phyloP scores from a whole-genome alignment of 2,888 invertebrate species.

The Plemyria rubiginata region DNA sequence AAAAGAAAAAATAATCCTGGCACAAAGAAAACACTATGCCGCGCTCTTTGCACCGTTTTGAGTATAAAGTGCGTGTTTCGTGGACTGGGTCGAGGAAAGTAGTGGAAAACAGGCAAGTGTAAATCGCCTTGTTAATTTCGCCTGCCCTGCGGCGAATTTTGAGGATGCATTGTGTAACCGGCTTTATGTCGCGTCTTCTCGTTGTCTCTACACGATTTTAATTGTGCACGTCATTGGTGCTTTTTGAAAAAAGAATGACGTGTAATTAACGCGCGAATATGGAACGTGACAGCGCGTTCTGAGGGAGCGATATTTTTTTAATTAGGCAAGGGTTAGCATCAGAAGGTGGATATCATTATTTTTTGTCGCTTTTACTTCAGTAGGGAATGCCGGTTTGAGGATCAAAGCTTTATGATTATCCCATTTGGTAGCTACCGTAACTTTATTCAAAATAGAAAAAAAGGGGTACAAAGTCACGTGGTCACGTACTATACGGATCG shows the following conservation, averaged over 20 bases:
- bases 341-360: slow-evolving; percentile 36
- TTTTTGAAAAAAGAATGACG: slow-evolving; percentile 85
- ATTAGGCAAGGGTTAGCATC: slow-evolving; percentile 70
- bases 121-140: slow-evolving; percentile 86
- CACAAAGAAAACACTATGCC: slow-evolving; percentile 36
- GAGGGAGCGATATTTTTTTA: slow-evolving; percentile 78
- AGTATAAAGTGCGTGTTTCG: slow-evolving; percentile 58
- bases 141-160: slow-evolving; percentile 84
- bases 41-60: slow-evolving; percentile 46
- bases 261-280: slow-evolving; percentile 85
- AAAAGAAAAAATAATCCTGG: slow-evolving; percentile 47
- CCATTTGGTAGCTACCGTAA: not conserved
- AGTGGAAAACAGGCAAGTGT: slow-evolving; percentile 81
- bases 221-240: slow-evolving; percentile 85
- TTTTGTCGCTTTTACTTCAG: slow-evolving; percentile 37
- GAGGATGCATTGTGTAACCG: slow-evolving; percentile 83
- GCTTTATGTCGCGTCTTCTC: slow-evolving; percentile 84
- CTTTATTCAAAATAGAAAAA: not conserved
- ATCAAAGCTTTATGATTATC: slow-evolving; percentile 6
- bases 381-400: not conserved
- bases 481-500: not conserved
- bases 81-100: slow-evolving; percentile 64
- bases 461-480: not conserved
- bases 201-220: slow-evolving; percentile 84
- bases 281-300: slow-evolving; percentile 84